Conservation (phyloP, 2,113 vertebrate genomes). For the Pluvialis apricaria region DNA sequence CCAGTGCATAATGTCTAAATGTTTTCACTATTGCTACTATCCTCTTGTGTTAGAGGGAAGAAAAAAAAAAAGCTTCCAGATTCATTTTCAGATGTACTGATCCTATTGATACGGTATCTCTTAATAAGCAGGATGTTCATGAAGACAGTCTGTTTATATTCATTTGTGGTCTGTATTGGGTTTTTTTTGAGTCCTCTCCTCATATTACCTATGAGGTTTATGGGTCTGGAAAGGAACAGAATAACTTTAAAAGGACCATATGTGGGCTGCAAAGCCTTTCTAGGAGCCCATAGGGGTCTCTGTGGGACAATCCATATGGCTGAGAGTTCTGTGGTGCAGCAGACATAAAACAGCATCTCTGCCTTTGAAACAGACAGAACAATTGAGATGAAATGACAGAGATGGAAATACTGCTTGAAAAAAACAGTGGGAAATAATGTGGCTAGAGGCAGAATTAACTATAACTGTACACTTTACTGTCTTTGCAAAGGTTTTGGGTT, state of each 20-base stretch:
- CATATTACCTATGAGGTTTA: neutral
- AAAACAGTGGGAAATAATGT: neutral
- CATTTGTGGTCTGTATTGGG: neutral
- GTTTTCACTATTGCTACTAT: neutral
- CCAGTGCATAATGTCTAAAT: neutral
- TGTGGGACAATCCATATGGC: slow-evolving; percentile 51
- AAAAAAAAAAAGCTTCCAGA: neutral
- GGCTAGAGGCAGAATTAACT: neutral
- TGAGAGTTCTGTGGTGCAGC: neutral
- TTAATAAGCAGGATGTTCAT: neutral
- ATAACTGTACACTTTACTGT: neutral
- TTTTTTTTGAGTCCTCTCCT: neutral
- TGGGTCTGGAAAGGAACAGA: neutral
- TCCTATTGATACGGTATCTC: neutral
- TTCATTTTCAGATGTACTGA: neutral
- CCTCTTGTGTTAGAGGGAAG: neutral
- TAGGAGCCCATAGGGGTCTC: slow-evolving; percentile 54
- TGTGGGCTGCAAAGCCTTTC: neutral
- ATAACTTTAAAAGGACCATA: neutral
- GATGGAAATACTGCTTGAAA: slow-evolving; percentile 16
- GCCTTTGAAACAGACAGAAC: slow-evolving; percentile 18
- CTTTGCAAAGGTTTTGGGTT: neutral
- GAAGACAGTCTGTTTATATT: neutral
- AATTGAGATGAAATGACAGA: slow-evolving; percentile 29
- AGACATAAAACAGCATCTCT: slow-evolving; percentile 27